phyloP scores from a whole-genome alignment of 2,797 vertebrate species.

The Hipposideros larvatus region DNA sequence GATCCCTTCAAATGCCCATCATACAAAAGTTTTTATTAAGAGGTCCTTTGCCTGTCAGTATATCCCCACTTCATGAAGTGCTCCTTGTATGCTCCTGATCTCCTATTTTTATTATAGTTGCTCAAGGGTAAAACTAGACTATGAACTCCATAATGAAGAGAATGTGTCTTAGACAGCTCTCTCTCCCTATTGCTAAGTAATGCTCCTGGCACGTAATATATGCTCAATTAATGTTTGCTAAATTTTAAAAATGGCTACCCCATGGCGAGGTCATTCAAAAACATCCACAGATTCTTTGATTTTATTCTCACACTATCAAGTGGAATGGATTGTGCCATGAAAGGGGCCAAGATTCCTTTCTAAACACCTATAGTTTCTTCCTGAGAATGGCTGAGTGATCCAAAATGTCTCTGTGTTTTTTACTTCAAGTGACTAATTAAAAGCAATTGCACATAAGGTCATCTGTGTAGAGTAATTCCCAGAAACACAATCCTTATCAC shows the following conservation, averaged over 20 bases:
- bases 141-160: background rate
- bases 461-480: background rate
- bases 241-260: constrained; percentile 13
- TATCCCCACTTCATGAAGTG: background rate
- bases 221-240: background rate
- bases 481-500: background rate
- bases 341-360: background rate
- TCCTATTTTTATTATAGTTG: background rate
- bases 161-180: background rate
- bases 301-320: constrained; percentile 6
- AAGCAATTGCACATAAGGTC: background rate
- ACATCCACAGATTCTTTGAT: background rate
- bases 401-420: background rate
- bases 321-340: background rate
- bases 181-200: background rate
- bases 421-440: background rate
- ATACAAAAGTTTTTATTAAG: background rate
- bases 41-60: background rate
- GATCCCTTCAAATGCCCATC: background rate
- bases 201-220: background rate
- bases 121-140: background rate
- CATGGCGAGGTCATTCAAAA: background rate
- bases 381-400: background rate
- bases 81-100: background rate
- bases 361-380: background rate